Evolutionary conservation across 2,797 vertebrate species (phyloP), one percentile per base, ranked within the genome.

Genomic region (Gallirallus australis): DNA sequence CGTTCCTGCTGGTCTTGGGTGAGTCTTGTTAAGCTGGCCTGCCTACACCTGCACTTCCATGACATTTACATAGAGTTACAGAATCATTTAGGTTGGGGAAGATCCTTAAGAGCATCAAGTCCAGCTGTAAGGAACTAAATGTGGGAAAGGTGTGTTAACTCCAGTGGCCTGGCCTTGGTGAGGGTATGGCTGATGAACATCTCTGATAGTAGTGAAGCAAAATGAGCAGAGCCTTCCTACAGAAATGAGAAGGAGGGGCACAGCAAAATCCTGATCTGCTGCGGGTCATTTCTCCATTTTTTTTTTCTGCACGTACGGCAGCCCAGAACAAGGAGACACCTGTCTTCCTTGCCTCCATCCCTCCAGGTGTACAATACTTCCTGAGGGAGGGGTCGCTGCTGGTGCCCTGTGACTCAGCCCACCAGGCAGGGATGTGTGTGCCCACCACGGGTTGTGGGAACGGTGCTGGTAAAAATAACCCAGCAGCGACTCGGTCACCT

Each of bases 401-500:
- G 78, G 59, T 83, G 50, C 52, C 5, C 0, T 23, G 18, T 30
- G n/a, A 71, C 84, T 90, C 37, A 30, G 68, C 72, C 70, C 2
- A 13, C 37, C 69, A 93, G 53, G 59, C 11, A 17, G 60, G 79
- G 54, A 86, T 33, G 52, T 14, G 54, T 17, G 35, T 33, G 57
- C 71, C 93, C 63, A 30, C 73, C 60, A 40, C 12, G 15, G 80
- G 59, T 42, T 79, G 82, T 78, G 92, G 75, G 53, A 79, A 89
- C 18, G 54, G 59, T 7, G 17, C 9, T 70, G 89, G 53, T 95
- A 95, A 93, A 96, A 96, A 94, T 87, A 95, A 75, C 87, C 33
- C 18, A 66, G 87, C 71, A 23, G 61, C 91, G 93, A 94, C 33
- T 97, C 90, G 94, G 33, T 97, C 89, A 77, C 24, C 75, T 25